These are phyloP conservation scores for Tetanocera ferruginea DNA, from an alignment of 2,888 invertebrate species.

Conservation along the genomic window DNA sequence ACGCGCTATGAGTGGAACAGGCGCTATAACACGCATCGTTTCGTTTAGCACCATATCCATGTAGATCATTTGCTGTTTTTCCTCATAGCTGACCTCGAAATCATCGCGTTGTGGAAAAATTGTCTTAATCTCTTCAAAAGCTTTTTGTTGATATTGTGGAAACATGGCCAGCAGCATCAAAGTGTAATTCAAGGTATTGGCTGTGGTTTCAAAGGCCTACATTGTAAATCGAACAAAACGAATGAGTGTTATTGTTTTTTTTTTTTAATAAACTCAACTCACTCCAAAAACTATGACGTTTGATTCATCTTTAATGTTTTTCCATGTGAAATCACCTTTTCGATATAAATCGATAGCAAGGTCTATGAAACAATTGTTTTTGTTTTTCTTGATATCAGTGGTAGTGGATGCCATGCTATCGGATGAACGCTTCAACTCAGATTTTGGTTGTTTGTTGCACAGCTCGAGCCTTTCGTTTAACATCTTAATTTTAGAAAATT, in stretches of 20 bases:
- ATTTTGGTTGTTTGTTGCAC: neutral
- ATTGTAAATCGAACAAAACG: neutral
- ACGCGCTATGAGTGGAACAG: constrained; percentile 62
- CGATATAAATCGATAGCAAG: constrained; percentile 58
- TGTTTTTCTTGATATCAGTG: constrained; percentile 2
- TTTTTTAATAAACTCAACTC: constrained; percentile 18
- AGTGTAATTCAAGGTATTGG: constrained; percentile 59
- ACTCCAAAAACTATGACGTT: constrained; percentile 64
- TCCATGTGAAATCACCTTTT: constrained; percentile 56
- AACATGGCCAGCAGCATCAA: constrained; percentile 63
- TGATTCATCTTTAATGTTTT: constrained; percentile 63
- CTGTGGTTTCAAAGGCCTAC: constrained; percentile 66
- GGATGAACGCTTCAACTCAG: neutral
- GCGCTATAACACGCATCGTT: constrained; percentile 63
- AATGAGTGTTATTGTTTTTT: neutral
- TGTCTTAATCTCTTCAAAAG: constrained; percentile 59
- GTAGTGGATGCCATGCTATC: constrained; percentile 17
- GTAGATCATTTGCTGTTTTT: constrained; percentile 62
- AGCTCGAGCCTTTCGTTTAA: constrained; percentile 6
- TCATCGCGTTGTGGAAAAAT: constrained; percentile 56
- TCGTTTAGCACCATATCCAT: constrained; percentile 66
- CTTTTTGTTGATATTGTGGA: constrained; percentile 62
- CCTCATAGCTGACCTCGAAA: constrained; percentile 57
- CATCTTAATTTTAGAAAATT: constrained; percentile 1
- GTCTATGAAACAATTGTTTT: constrained; percentile 54